Conservation (phyloP, 2,888 invertebrate species). For the Leucophenga montana region DNA sequence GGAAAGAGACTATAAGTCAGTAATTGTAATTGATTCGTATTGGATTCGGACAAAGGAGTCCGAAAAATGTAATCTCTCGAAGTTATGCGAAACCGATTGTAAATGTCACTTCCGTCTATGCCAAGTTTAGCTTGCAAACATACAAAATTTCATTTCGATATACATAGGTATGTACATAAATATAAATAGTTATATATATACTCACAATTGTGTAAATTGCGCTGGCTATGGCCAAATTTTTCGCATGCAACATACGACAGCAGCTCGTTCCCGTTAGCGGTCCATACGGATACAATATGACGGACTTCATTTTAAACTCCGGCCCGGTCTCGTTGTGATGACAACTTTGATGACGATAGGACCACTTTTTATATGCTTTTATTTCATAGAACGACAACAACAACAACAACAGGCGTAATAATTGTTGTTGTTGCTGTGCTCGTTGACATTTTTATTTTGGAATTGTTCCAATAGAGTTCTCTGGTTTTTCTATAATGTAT, state of each 20-base stretch:
- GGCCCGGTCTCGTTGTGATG: conserved; percentile 33
- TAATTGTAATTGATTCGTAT: too few relatives aligned
- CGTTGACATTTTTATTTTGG: conserved; percentile 7
- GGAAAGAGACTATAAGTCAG: too few relatives aligned
- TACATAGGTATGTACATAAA: too few relatives aligned
- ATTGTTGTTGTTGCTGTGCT: conserved; percentile 24
- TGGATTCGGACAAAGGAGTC: too few relatives aligned
- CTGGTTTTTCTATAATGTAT: not conserved
- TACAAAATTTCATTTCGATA: too few relatives aligned
- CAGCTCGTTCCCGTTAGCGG: conserved; percentile 74
- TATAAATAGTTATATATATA: conserved; percentile 42
- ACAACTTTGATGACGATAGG: conserved; percentile 53
- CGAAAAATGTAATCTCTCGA: too few relatives aligned
- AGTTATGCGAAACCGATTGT: too few relatives aligned
- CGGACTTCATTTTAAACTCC: conserved; percentile 74
- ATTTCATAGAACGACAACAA: not conserved
- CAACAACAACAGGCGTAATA: conserved; percentile 13
- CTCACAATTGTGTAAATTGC: conserved; percentile 84
- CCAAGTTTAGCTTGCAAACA: too few relatives aligned
- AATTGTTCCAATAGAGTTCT: too few relatives aligned
- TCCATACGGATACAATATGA: conserved; percentile 75
- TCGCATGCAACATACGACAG: conserved; percentile 81
- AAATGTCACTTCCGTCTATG: too few relatives aligned
- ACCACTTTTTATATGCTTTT: conserved; percentile 19
- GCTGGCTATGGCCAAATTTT: conserved; percentile 82